phyloP scores from a whole-genome alignment of 2,797 vertebrate genomes.

The Hemibagrus guttatus region DNA sequence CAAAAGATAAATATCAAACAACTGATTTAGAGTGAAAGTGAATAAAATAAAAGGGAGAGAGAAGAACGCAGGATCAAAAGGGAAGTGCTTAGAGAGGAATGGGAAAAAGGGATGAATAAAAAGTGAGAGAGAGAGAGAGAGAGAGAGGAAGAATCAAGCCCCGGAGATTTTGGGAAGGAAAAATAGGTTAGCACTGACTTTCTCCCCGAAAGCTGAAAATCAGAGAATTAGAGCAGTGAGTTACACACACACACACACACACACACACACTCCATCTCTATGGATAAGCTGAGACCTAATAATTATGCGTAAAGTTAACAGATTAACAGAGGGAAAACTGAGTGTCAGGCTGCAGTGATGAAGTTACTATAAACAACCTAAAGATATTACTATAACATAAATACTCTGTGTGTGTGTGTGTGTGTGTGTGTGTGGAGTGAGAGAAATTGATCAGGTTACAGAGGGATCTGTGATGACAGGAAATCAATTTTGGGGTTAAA shows the following conservation, averaged over 20 bases:
- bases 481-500: slow-evolving; percentile 11
- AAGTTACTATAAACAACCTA: background rate
- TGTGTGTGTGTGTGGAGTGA: background rate
- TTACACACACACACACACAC: background rate
- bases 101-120: background rate
- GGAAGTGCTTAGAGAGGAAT: background rate
- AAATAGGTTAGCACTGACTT: slow-evolving; percentile 53
- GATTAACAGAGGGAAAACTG: background rate
- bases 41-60: background rate
- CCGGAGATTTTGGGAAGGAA: slow-evolving; percentile 23
- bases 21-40: background rate
- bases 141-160: background rate
- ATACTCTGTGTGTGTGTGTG: background rate
- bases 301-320: background rate
- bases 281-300: background rate
- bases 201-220: slow-evolving; percentile 43
- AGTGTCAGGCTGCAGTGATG: background rate
- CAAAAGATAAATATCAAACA: background rate
- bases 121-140: background rate
- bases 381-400: background rate
- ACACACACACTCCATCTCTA: background rate
- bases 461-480: background rate
- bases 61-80: background rate
- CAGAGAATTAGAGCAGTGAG: slow-evolving; percentile 29
- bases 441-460: background rate